These are phyloP conservation scores for Varanus komodoensis DNA, from an alignment of 2,113 vertebrate species.

Conservation along the genomic window DNA sequence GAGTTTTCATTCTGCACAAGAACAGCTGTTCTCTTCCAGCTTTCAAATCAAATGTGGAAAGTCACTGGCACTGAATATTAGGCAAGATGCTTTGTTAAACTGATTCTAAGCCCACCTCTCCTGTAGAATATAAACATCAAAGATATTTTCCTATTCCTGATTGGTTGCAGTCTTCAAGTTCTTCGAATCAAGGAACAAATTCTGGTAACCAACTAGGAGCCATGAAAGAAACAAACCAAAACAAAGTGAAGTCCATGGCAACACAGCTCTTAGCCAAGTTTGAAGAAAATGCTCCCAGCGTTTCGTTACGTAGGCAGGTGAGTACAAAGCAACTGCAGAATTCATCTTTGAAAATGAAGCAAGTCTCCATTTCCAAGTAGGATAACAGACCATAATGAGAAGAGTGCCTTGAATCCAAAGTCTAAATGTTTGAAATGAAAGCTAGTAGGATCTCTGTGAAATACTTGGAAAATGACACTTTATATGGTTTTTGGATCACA, in stretches of 20 bases:
- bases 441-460: neutral
- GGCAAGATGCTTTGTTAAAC: neutral
- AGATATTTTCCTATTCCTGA: slow-evolving; percentile 16
- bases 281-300: slow-evolving; percentile 85
- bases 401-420: neutral
- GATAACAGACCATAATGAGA: neutral
- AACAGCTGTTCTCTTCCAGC: no score
- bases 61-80: neutral
- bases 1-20: neutral
- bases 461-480: neutral
- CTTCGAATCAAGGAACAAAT: slow-evolving; percentile 74
- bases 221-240: slow-evolving; percentile 83
- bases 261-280: slow-evolving; percentile 93
- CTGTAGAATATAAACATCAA: neutral
- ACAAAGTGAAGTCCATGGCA: slow-evolving; percentile 96
- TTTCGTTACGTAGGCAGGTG: slow-evolving; percentile 85
- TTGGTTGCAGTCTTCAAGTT: slow-evolving; percentile 78
- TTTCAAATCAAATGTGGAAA: neutral
- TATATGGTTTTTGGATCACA: neutral
- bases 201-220: slow-evolving; percentile 71
- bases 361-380: neutral
- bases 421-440: neutral
- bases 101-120: neutral
- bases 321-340: slow-evolving; percentile 44
- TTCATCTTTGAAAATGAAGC: neutral